Conservation (phyloP, 1,140 invertebrate genomes). For the Bombus breviceps region DNA sequence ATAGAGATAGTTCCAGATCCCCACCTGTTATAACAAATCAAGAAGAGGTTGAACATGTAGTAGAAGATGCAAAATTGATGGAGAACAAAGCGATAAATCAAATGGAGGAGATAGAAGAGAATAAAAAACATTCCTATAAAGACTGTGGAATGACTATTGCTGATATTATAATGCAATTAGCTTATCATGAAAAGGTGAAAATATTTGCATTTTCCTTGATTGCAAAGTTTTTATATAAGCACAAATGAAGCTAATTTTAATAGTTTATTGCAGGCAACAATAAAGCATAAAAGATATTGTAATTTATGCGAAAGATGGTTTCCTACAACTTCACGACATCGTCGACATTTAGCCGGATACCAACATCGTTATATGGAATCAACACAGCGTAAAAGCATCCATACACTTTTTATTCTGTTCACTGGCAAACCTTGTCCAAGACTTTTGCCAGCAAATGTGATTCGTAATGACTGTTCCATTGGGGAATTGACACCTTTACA, state of each 20-base stretch:
- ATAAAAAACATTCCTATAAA: constrained; percentile 51
- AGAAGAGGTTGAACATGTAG: constrained; percentile 44
- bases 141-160: constrained; percentile 76
- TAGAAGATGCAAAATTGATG: constrained; percentile 7
- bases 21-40: constrained; percentile 78
- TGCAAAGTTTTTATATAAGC: background rate
- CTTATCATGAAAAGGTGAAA: constrained; percentile 80
- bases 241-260: background rate
- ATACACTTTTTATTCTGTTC: constrained; percentile 80
- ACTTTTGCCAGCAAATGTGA: constrained; percentile 75
- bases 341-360: constrained; percentile 79
- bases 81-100: constrained; percentile 55
- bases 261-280: constrained; percentile 73
- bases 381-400: constrained; percentile 80
- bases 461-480: constrained; percentile 74
- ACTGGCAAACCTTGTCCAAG: constrained; percentile 80
- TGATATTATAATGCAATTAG: constrained; percentile 77
- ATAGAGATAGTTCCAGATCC: constrained; percentile 75
- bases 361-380: constrained; percentile 80
- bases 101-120: constrained; percentile 61
- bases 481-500: constrained; percentile 81
- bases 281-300: constrained; percentile 79
- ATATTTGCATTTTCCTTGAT: background rate
- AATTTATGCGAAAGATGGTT: constrained; percentile 81
- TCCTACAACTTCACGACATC: constrained; percentile 75